phyloP scores from a whole-genome alignment of 1,140 invertebrate genomes.

The Drosophila grimshawi region DNA sequence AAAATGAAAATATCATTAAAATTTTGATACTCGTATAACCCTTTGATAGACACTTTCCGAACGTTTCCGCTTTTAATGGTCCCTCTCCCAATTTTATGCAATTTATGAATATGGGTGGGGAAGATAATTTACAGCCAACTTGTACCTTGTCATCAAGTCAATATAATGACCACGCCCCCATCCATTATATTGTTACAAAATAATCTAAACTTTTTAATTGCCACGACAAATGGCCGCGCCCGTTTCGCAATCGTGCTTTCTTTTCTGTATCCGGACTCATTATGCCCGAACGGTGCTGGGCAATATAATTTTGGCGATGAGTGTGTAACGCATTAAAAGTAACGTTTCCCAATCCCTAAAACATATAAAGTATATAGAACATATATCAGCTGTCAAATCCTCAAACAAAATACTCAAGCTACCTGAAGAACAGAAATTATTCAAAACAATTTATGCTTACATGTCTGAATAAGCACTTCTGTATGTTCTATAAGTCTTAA shows the following conservation, averaged over 20 bases:
- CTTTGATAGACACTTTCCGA: slow-evolving; percentile 1
- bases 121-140: background rate
- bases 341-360: no score
- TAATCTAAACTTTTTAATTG: slow-evolving; percentile 80
- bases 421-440: no score
- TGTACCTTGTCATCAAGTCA: slow-evolving; percentile 49
- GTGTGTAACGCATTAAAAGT: no score
- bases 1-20: slow-evolving; percentile 48
- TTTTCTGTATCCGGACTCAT: slow-evolving; percentile 15
- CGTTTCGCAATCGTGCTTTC: slow-evolving; percentile 53
- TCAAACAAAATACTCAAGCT: no score
- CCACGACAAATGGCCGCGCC: slow-evolving; percentile 66
- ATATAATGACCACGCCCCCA: slow-evolving; percentile 39
- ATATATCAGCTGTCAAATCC: no score
- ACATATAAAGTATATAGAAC: no score
- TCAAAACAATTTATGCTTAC: no score
- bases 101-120: slow-evolving; percentile 40
- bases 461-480: no score
- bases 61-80: slow-evolving; percentile 21
- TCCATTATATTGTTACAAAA: slow-evolving; percentile 66
- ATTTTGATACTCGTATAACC: slow-evolving; percentile 29
- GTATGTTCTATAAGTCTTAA: no score
- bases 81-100: slow-evolving; percentile 27
- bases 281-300: no score
- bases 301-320: background rate